These are phyloP conservation scores for Diplodus sargus DNA, from an alignment of 2,797 vertebrate species.

Conservation along the genomic window DNA sequence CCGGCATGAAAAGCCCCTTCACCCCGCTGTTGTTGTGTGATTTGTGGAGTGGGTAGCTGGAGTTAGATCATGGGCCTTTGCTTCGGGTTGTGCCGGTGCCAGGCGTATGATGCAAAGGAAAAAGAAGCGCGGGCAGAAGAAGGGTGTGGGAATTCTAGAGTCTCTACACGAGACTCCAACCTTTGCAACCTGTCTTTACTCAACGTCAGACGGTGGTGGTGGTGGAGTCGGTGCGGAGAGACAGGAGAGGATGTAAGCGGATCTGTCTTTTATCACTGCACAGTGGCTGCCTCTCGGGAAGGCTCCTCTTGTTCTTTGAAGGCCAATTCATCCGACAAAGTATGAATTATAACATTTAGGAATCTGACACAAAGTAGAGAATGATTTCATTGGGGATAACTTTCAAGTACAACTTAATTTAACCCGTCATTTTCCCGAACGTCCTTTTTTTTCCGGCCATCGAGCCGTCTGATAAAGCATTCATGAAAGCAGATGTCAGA, in stretches of 20 bases:
- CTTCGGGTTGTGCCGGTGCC: slow-evolving; percentile 63
- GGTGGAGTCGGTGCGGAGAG: slow-evolving; percentile 52
- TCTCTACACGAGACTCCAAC: slow-evolving; percentile 56
- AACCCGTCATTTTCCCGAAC: slow-evolving; percentile 25
- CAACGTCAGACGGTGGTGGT: slow-evolving; percentile 55
- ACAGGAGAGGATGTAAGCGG: slow-evolving; percentile 66
- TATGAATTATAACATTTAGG: slow-evolving; percentile 15
- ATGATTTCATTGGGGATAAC: background rate
- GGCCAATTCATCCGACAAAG: slow-evolving; percentile 22
- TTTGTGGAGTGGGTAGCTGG: slow-evolving; percentile 73
- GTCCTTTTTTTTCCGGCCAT: slow-evolving; percentile 37
- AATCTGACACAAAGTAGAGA: slow-evolving; percentile 10
- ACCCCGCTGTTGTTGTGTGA: slow-evolving; percentile 69
- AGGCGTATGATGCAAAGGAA: slow-evolving; percentile 80
- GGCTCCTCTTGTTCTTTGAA: slow-evolving; percentile 49
- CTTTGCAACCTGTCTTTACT: slow-evolving; percentile 77
- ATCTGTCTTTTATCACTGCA: slow-evolving; percentile 76
- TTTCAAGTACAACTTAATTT: slow-evolving; percentile 10
- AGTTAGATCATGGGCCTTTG: slow-evolving; percentile 72
- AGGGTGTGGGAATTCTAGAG: slow-evolving; percentile 75
- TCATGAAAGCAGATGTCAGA: slow-evolving; percentile 56
- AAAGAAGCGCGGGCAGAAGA: slow-evolving; percentile 62
- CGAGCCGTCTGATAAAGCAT: slow-evolving; percentile 29
- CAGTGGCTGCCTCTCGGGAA: slow-evolving; percentile 55
- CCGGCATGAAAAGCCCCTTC: slow-evolving; percentile 68